phyloP scores from a whole-genome alignment of 2,797 vertebrate species.

The Xenentodon cancila region DNA sequence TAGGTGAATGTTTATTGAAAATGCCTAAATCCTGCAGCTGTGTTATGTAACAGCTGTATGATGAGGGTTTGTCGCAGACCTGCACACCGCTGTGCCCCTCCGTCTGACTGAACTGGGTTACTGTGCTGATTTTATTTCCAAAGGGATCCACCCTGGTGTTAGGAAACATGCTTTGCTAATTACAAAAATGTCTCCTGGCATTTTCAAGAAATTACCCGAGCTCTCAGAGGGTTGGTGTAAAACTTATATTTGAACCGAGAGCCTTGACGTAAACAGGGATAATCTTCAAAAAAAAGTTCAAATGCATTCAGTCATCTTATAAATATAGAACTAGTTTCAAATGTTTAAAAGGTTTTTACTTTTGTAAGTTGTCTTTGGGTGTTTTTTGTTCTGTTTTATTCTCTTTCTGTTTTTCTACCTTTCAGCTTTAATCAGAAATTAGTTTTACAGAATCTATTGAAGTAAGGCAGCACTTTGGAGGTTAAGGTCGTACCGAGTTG shows the following conservation, averaged over 20 bases:
- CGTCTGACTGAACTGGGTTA: constrained; percentile 76
- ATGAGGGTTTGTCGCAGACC: constrained; percentile 33
- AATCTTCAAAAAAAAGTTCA: constrained; percentile 9
- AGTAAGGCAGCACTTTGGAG: too few relatives aligned
- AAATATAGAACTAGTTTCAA: constrained; percentile 5
- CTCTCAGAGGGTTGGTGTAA: constrained; percentile 52
- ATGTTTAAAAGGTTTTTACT: not conserved
- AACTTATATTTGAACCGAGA: constrained; percentile 51
- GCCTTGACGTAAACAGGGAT: constrained; percentile 57
- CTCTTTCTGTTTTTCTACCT: too few relatives aligned
- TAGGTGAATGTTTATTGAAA: too few relatives aligned
- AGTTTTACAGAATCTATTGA: too few relatives aligned
- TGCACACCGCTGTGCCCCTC: constrained; percentile 17
- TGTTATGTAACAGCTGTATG: constrained; percentile 9
- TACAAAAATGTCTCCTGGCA: constrained; percentile 72
- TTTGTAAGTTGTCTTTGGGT: too few relatives aligned
- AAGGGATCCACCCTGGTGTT: constrained; percentile 63
- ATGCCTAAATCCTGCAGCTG: too few relatives aligned
- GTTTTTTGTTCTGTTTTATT: too few relatives aligned
- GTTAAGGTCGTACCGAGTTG: too few relatives aligned
- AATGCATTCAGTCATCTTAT: not conserved
- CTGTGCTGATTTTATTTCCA: constrained; percentile 77
- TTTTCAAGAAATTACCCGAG: constrained; percentile 62
- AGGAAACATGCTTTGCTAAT: constrained; percentile 75
- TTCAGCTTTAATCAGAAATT: too few relatives aligned